Conservation (phyloP, 1,140 invertebrate genomes). For the Tetranychus cinnabarinus region DNA sequence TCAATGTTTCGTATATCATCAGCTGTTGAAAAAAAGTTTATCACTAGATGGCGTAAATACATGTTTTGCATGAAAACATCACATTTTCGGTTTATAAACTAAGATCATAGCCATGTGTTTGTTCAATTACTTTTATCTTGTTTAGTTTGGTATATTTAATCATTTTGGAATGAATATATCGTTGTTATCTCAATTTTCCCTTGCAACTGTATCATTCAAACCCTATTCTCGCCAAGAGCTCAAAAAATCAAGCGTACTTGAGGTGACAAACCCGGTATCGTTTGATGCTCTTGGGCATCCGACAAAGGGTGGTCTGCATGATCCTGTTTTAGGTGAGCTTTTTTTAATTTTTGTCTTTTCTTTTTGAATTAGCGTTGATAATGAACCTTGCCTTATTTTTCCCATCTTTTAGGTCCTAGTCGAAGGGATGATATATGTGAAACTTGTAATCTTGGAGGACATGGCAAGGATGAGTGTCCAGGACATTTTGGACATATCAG, state of each 20-base stretch:
- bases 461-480: constrained; percentile 40
- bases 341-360: constrained; percentile 4
- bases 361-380: not conserved
- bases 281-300: constrained; percentile 69
- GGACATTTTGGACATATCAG: constrained; percentile 90
- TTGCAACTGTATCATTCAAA: constrained; percentile 5
- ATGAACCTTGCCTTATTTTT: not conserved
- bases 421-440: constrained; percentile 39
- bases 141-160: too few relatives aligned
- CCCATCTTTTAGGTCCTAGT: constrained; percentile 19
- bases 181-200: not conserved
- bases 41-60: too few relatives aligned
- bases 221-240: constrained; percentile 39
- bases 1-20: too few relatives aligned
- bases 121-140: too few relatives aligned
- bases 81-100: too few relatives aligned
- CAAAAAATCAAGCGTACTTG: constrained; percentile 55
- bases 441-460: constrained; percentile 38
- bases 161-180: not conserved
- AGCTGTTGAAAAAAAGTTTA: too few relatives aligned
- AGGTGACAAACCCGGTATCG: constrained; percentile 52
- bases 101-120: too few relatives aligned
- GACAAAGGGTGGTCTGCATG: constrained; percentile 57
- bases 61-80: too few relatives aligned
- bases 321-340: constrained; percentile 39